Percentiles rank a stretch among this genome's conserved stretches.
These are phyloP conservation scores for Parascotia fuliginaria DNA, from an alignment of 2,888 invertebrate species.

Conservation along the genomic window DNA sequence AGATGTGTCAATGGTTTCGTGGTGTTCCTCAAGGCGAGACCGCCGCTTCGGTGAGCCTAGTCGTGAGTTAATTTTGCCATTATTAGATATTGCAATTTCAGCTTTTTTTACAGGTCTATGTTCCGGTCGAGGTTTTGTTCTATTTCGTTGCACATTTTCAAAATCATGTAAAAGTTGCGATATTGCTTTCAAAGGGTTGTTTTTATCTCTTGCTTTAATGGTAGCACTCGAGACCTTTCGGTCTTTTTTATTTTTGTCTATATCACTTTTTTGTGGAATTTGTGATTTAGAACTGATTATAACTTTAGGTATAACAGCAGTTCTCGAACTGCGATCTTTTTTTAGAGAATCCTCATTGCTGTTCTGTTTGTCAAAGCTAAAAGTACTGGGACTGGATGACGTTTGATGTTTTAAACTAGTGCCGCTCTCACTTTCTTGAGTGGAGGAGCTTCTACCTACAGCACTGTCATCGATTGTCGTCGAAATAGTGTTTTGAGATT, in stretches of 20 bases:
- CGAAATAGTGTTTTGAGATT: slow-evolving; percentile 35
- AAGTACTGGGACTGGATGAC: slow-evolving; percentile 60
- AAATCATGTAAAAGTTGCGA: slow-evolving; percentile 73
- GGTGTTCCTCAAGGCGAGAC: slow-evolving; percentile 53
- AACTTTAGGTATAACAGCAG: slow-evolving; percentile 67
- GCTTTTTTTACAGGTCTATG: slow-evolving; percentile 49
- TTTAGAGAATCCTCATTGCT: slow-evolving; percentile 20
- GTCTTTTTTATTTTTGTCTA: slow-evolving; percentile 50
- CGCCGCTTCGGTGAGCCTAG: slow-evolving; percentile 47
- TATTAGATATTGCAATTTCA: slow-evolving; percentile 40
- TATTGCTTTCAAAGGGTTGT: slow-evolving; percentile 72
- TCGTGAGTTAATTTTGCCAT: slow-evolving; percentile 43
- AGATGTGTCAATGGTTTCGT: slow-evolving; percentile 42
- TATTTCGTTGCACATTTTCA: slow-evolving; percentile 68
- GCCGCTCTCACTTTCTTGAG: slow-evolving; percentile 66
- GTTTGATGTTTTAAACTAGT: slow-evolving; percentile 66
- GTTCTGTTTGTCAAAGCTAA: slow-evolving; percentile 57
- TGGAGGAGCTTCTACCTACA: slow-evolving; percentile 35
- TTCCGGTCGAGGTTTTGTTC: slow-evolving; percentile 51
- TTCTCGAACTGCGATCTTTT: slow-evolving; percentile 31
- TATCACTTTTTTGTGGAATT: slow-evolving; percentile 47
- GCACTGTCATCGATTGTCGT: slow-evolving; percentile 14
- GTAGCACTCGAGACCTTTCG: slow-evolving; percentile 36
- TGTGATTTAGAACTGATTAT: slow-evolving; percentile 64
- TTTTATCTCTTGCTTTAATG: slow-evolving; percentile 46